A percentile compares a stretch with the other conserved stretches of the same genome.
These are phyloP conservation scores for Muschampia staudingeri DNA, from an alignment of 2,888 invertebrate species.

Conservation along the genomic window DNA sequence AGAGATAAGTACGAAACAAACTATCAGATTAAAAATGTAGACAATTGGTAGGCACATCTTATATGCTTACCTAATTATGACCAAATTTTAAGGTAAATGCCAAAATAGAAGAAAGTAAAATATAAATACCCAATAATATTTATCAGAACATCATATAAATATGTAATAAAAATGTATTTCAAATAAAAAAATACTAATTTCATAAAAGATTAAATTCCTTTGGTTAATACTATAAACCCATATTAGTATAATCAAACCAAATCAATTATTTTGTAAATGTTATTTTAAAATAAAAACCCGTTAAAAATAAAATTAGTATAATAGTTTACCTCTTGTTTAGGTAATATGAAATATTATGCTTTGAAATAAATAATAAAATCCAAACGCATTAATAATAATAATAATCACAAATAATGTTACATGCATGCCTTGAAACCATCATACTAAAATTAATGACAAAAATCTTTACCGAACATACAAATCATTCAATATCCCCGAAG, in stretches of 20 bases:
- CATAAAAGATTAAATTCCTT: not conserved
- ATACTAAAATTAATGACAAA: no score
- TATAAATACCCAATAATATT: no score
- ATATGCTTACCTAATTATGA: no score
- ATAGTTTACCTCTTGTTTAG: not conserved
- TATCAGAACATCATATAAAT: not conserved
- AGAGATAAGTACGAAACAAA: not conserved
- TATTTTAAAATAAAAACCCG: not conserved
- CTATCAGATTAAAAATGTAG: not conserved
- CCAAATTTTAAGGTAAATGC: no score
- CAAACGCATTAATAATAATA: no score
- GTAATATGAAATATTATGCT: not conserved
- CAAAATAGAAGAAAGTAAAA: no score
- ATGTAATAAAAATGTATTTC: not conserved
- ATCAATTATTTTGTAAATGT: not conserved
- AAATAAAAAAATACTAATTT: not conserved
- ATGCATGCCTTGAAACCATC: no score
- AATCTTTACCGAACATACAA: no score
- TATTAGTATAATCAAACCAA: slow-evolving; percentile 4
- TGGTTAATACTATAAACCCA: not conserved
- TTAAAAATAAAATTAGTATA: not conserved
- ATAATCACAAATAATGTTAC: no score
- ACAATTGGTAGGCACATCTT: no score
- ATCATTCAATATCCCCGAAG: no score
- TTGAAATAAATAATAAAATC: not conserved